Percentiles rank a stretch among this genome's conserved stretches.
Evolutionary conservation across 2,113 vertebrate species (phyloP).

Genomic region (Oxyura jamaicensis): DNA sequence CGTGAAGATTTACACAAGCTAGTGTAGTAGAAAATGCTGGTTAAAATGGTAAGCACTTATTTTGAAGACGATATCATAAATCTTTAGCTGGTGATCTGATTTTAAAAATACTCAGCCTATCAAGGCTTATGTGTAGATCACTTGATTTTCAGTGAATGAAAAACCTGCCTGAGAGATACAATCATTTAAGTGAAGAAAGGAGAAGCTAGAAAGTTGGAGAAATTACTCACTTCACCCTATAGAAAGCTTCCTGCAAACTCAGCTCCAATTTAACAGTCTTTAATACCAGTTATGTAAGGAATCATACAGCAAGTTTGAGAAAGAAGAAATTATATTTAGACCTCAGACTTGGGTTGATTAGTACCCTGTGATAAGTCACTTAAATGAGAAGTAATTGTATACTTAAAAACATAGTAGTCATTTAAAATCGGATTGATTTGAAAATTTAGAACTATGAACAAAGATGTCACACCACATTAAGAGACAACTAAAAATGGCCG

Average conservation of each 20-base stretch:
- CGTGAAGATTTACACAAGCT: background rate
- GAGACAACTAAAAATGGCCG: background rate
- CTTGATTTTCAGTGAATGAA: background rate
- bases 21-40: background rate
- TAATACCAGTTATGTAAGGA: background rate
- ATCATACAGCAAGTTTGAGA: background rate
- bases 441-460: constrained; percentile 52
- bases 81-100: background rate
- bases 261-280: background rate
- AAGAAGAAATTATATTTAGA: background rate
- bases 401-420: constrained; percentile 36
- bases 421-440: constrained; percentile 27
- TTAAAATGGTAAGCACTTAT: background rate
- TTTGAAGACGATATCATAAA: background rate
- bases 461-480: background rate
- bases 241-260: background rate
- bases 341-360: background rate
- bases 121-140: background rate
- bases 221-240: background rate
- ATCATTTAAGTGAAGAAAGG: background rate
- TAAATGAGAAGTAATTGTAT: background rate
- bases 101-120: too few relatives aligned
- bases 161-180: background rate
- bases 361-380: background rate
- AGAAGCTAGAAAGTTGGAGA: background rate